A percentile compares a stretch with the other conserved stretches of the same genome.
These are phyloP conservation scores for Caenorhabditis macrosperma DNA, from an alignment of 2,888 invertebrate genomes.

Conservation along the genomic window DNA sequence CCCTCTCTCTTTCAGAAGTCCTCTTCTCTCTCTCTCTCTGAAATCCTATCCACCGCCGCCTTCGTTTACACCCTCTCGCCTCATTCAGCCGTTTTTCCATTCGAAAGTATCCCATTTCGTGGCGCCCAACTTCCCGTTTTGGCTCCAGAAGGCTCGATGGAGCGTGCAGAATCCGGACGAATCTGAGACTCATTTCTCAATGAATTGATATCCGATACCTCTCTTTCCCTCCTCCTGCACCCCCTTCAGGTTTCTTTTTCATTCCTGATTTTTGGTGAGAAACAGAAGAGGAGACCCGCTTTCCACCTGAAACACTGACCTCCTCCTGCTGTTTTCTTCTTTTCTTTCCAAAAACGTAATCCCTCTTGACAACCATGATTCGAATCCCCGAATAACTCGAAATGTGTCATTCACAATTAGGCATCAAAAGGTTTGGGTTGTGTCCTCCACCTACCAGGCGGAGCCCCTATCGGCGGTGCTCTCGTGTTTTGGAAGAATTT, in stretches of 20 bases:
- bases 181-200: slow-evolving; percentile 37
- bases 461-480: slow-evolving; percentile 23
- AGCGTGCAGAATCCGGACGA: slow-evolving; percentile 33
- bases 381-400: too few relatives aligned
- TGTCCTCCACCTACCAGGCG: slow-evolving; percentile 33
- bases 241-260: slow-evolving; percentile 32
- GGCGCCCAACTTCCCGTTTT: slow-evolving; percentile 45
- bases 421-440: too few relatives aligned
- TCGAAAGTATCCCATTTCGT: slow-evolving; percentile 34
- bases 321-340: too few relatives aligned
- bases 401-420: too few relatives aligned
- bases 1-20: slow-evolving; percentile 34
- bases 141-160: slow-evolving; percentile 42
- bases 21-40: too few relatives aligned
- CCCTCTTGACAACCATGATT: too few relatives aligned
- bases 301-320: too few relatives aligned
- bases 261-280: slow-evolving; percentile 37
- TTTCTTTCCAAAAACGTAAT: too few relatives aligned
- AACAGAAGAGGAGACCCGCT: too few relatives aligned
- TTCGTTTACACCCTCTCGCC: slow-evolving; percentile 7
- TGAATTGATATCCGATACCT: slow-evolving; percentile 55
- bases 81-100: slow-evolving; percentile 31
- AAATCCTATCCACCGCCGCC: slow-evolving; percentile 17
- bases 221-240: slow-evolving; percentile 5
- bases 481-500: slow-evolving; percentile 11